Conservation (phyloP, 2,888 invertebrate species). For the Holacanthella duospinosa region DNA sequence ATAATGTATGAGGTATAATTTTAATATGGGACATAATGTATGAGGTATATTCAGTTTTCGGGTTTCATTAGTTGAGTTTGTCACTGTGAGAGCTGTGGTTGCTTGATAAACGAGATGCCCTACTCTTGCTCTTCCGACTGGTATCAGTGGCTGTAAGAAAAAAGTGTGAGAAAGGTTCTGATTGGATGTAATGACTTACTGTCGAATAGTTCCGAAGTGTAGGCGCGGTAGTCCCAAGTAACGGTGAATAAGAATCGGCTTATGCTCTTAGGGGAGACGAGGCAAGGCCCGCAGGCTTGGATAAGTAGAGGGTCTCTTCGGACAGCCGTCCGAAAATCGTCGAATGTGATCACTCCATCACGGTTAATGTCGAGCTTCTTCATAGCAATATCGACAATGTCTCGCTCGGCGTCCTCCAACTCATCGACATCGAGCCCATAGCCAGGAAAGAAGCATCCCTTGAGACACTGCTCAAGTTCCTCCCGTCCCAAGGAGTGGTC, state of each 20-base stretch:
- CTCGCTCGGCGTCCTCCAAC: slow-evolving; percentile 29
- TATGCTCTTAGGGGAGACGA: slow-evolving; percentile 7
- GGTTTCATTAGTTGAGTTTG: too few relatives aligned
- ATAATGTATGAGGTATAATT: too few relatives aligned
- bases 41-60: too few relatives aligned
- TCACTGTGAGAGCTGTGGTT: too few relatives aligned
- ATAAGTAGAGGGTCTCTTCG: slow-evolving; percentile 14
- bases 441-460: slow-evolving; percentile 30
- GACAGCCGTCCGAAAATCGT: slow-evolving; percentile 28
- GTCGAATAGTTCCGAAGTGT: not conserved
- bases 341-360: slow-evolving; percentile 28
- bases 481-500: slow-evolving; percentile 32
- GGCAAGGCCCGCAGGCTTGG: slow-evolving; percentile 16
- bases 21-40: too few relatives aligned
- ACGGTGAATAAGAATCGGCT: slow-evolving; percentile 9
- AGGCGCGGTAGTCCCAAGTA: slow-evolving; percentile 6
- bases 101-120: too few relatives aligned
- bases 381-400: slow-evolving; percentile 34
- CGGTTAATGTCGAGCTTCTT: slow-evolving; percentile 28
- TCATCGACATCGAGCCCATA: slow-evolving; percentile 34
- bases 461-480: slow-evolving; percentile 31
- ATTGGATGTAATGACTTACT: too few relatives aligned
- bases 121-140: too few relatives aligned
- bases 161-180: too few relatives aligned
- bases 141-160: too few relatives aligned